Percentiles rank a stretch among this genome's conserved stretches.
Conservation (phyloP, 2,113 vertebrate genomes). For the Hiodon alosoides region DNA sequence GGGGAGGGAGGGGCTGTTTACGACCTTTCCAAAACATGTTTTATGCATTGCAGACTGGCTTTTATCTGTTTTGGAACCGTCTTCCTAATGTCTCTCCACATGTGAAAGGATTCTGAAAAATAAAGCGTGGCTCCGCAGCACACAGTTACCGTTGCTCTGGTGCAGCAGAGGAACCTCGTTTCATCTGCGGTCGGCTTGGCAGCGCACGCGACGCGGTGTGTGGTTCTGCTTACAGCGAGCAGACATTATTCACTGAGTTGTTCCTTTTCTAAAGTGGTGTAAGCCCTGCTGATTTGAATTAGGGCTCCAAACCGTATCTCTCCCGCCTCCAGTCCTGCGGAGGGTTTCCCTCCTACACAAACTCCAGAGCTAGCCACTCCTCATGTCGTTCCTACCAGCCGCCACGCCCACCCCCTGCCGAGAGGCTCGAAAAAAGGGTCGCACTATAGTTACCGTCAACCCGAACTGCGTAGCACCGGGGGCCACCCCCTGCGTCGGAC, state of each 20-base stretch:
- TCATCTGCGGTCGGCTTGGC: not conserved
- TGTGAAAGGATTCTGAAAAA: not conserved
- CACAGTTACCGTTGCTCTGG: not conserved
- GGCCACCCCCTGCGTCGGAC: not conserved
- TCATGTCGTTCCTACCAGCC: not conserved
- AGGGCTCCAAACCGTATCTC: not conserved
- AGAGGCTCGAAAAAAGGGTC: not conserved
- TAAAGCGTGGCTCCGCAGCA: not conserved
- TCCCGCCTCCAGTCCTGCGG: not conserved
- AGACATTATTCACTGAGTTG: not conserved
- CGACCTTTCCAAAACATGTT: slow-evolving; percentile 1
- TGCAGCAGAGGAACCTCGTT: not conserved
- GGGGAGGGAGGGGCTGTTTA: slow-evolving; percentile 3
- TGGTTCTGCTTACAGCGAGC: not conserved
- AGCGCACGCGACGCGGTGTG: not conserved
- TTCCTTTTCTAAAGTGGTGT: not conserved
- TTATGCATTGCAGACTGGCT: slow-evolving; percentile 8
- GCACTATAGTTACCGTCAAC: not conserved
- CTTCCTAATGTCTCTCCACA: not conserved
- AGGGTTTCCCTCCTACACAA: too few species aligned
- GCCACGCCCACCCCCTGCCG: not conserved
- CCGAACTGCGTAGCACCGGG: not conserved
- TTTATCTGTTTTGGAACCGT: slow-evolving; percentile 14
- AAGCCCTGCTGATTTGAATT: not conserved
- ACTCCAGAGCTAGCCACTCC: too few species aligned